phyloP scores from a whole-genome alignment of 2,113 vertebrate genomes.

The Anser cygnoides region DNA sequence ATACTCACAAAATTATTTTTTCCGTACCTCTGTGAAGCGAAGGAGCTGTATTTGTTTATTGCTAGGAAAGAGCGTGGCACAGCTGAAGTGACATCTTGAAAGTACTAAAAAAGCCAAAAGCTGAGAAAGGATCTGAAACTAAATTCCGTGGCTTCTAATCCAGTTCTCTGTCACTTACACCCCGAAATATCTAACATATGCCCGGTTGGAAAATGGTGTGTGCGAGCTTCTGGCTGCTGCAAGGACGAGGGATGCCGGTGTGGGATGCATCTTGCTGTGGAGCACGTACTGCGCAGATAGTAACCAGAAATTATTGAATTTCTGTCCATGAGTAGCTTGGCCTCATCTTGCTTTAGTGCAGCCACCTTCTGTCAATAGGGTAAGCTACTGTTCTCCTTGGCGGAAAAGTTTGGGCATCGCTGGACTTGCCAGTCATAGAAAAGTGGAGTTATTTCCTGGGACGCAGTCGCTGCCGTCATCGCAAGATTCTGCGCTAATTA shows the following conservation, averaged over 20 bases:
- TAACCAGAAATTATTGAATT: not conserved
- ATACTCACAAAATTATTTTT: not conserved
- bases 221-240: not conserved
- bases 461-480: not conserved
- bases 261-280: not conserved
- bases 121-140: not conserved
- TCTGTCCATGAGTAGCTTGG: accelerated
- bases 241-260: accelerated
- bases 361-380: not conserved
- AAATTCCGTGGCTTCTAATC: not conserved
- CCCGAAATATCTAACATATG: not conserved
- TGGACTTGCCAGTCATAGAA: not conserved
- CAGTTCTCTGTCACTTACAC: not conserved
- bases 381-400: not conserved
- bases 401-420: not conserved
- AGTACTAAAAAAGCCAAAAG: accelerated
- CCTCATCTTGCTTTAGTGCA: not conserved
- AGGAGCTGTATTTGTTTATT: not conserved
- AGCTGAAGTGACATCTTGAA: not conserved
- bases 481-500: not conserved
- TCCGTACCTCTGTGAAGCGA: not conserved
- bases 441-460: not conserved
- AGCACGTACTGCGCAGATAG: accelerated
- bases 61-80: not conserved
- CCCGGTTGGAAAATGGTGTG: too few relatives aligned